Evolutionary conservation across 2,113 vertebrate genomes (phyloP), one percentile per base, ranked within the genome.

Genomic region (Chitala chitala): DNA sequence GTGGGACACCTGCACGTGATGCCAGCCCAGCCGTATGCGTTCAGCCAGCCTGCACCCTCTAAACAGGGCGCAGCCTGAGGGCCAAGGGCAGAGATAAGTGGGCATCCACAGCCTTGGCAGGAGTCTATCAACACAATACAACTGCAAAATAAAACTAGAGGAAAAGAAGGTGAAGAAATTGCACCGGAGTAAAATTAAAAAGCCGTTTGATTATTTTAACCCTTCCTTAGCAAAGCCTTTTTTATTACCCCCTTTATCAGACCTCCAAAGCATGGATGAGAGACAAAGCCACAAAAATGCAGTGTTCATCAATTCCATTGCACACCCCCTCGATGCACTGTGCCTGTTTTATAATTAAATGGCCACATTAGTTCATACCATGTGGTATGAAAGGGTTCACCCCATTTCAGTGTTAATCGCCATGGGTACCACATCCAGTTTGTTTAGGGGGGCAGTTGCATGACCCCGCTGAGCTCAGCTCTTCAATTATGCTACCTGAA

Each of bases 401-500:
- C 78, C 63, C 87, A 89, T 87, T 85, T 89, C 87, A 90, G 89
- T 86, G 85, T 61, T 94, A 93, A 95, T 93, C 93, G 4, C 90
- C 88, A 84, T 86, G 5, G 93, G 92, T 88, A 84, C 72, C 81
- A 86, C 88, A 88, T 86, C 87, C 86, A 82, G 86, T 89, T 87
- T 85, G 59, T 88, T 87, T 84, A 87, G n/a, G 64, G 22, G 40
- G 24, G n/a, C 33, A 12, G 42, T 85, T 88, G 87, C 87, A 87
- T 89, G 90, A 94, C 93, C 92, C 92, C 93, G 96, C 96, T 96
- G 93, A 97, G 88, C 74, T 54, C 86, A 91, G 96, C 93, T 84
- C 81, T 96, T 94, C 85, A 83, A 93, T 98, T 98, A 88, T 98
- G 83, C 79, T 82, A 80, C 68, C 81, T 91, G 89, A 95, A 93